Percentiles rank a stretch among this genome's conserved stretches.
phyloP scores from a whole-genome alignment of 2,797 vertebrate species.

The Melanotaenia maccullochi region DNA sequence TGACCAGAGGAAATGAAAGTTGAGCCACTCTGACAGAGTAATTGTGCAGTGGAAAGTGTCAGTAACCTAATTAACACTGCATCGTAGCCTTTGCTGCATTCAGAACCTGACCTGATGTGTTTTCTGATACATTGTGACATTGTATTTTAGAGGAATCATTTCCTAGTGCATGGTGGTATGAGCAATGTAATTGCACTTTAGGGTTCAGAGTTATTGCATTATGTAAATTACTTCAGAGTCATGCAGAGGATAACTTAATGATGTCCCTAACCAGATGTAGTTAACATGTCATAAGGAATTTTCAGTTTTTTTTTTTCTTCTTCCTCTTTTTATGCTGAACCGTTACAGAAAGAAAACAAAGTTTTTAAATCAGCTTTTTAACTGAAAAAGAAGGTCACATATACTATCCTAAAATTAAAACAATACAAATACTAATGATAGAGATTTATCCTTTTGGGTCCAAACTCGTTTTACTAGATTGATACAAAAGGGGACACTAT shows the following conservation, averaged over 20 bases:
- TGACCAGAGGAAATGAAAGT: constrained; percentile 61
- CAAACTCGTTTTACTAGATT: not conserved
- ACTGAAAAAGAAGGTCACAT: not conserved
- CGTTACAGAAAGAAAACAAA: not conserved
- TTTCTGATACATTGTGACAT: constrained; percentile 71
- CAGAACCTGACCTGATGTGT: constrained; percentile 75
- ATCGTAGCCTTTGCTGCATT: constrained; percentile 64
- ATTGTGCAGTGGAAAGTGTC: constrained; percentile 75
- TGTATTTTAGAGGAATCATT: constrained; percentile 74
- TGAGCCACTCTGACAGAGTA: constrained; percentile 71
- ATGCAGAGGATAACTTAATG: constrained; percentile 71
- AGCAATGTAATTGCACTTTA: constrained; percentile 80
- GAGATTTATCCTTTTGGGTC: not conserved
- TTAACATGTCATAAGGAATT: constrained; percentile 47
- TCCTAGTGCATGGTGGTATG: constrained; percentile 72
- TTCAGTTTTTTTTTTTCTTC: too few species aligned
- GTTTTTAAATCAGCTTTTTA: not conserved
- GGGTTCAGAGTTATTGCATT: constrained; percentile 79
- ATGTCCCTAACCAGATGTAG: constrained; percentile 63
- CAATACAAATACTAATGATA: not conserved
- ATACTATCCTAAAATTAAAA: not conserved
- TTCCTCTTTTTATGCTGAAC: not conserved
- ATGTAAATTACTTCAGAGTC: constrained; percentile 77
- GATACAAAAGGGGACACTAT: not conserved
- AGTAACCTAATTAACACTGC: constrained; percentile 76